Evolutionary conservation across 1,140 invertebrate genomes (phyloP).

Genomic region (Sycobia sp.): DNA sequence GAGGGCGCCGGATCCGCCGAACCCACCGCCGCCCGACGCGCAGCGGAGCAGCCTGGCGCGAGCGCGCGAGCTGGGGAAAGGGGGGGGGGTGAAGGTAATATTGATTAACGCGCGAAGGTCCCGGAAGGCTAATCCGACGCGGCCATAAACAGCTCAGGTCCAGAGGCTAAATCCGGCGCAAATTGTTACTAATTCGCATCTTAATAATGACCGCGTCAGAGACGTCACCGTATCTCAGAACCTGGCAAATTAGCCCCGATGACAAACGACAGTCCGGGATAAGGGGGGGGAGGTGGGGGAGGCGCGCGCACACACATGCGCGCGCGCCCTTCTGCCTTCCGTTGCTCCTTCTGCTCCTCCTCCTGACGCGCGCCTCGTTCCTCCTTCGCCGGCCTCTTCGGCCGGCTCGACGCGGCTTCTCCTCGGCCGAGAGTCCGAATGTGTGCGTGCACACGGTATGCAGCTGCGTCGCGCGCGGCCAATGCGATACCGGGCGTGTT

Average conservation of each 20-base stretch:
- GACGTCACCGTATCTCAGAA: conserved; percentile 63
- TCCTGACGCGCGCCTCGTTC: background rate
- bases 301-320: conserved; percentile 2
- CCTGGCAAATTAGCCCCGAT: conserved; percentile 61
- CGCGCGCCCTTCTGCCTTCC: conserved; percentile 17
- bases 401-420: conserved; percentile 16
- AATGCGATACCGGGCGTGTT: conserved; percentile 18
- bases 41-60: background rate
- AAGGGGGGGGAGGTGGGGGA: no score
- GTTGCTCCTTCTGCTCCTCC: conserved; percentile 22
- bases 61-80: background rate
- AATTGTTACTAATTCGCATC: conserved; percentile 65
- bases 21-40: background rate
- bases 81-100: conserved; percentile 46
- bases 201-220: conserved; percentile 63
- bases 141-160: conserved; percentile 62
- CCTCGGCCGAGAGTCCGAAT: conserved; percentile 29
- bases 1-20: no score
- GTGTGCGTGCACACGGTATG: conserved; percentile 36
- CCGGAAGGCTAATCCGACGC: conserved; percentile 54
- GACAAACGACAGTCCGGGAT: conserved; percentile 61
- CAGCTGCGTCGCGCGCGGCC: conserved; percentile 10
- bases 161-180: conserved; percentile 61
- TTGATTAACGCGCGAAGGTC: conserved; percentile 57
- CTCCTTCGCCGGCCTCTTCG: conserved; percentile 2